phyloP scores from a whole-genome alignment of 2,113 vertebrate genomes.

The Muntiacus reevesi region DNA sequence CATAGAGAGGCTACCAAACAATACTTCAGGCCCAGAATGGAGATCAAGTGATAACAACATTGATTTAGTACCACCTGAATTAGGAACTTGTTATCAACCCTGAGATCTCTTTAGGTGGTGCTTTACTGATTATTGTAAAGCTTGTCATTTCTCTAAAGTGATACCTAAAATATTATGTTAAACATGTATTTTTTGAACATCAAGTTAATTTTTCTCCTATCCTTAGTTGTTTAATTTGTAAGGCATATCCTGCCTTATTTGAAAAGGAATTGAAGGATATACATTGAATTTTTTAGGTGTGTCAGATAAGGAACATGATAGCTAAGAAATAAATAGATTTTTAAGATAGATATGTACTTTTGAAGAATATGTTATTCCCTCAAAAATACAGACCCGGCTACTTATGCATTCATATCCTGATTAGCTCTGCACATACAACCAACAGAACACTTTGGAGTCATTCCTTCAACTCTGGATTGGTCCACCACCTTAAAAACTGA shows the following conservation, averaged over 20 bases:
- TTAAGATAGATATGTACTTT: slow-evolving; percentile 21
- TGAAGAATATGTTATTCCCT: slow-evolving; percentile 37
- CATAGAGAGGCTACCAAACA: neutral
- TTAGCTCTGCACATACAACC: neutral
- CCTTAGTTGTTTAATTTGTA: neutral
- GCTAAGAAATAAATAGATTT: neutral
- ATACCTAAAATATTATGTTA: neutral
- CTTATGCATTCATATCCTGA: neutral
- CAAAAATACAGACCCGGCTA: slow-evolving; percentile 11
- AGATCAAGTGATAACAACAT: neutral
- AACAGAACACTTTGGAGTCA: neutral
- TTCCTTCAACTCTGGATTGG: slow-evolving; percentile 20
- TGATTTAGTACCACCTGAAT: neutral
- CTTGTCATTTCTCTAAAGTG: neutral
- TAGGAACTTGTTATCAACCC: neutral
- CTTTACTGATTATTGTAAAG: neutral
- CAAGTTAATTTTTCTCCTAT: neutral
- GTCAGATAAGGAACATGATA: neutral
- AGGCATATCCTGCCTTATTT: neutral
- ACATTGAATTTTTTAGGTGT: neutral
- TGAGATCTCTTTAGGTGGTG: neutral
- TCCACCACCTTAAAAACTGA: neutral
- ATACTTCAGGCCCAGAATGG: neutral
- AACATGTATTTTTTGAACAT: neutral
- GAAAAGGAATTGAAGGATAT: neutral